Percentiles rank a stretch among this genome's conserved stretches.
Conservation (phyloP, 2,797 vertebrate genomes). For the Anguilla anguilla region DNA sequence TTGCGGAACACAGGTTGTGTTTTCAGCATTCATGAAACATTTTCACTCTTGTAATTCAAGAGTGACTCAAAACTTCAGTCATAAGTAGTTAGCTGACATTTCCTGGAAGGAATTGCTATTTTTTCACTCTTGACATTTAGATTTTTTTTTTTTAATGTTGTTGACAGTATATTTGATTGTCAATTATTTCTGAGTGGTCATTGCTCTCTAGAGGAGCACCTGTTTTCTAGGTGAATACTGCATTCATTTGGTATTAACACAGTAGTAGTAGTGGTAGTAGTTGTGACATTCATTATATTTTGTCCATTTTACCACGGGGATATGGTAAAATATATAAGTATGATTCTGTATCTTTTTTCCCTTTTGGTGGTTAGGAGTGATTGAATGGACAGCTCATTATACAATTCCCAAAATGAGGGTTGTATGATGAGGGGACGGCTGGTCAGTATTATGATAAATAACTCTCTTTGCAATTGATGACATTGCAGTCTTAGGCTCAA, state of each 20-base stretch:
- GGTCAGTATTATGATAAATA: constrained; percentile 2
- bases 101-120: background rate
- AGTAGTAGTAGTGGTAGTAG: too few relatives aligned
- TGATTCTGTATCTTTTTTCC: background rate
- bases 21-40: background rate
- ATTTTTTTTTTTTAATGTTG: background rate
- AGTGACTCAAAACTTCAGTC: background rate
- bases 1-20: background rate
- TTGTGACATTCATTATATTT: background rate
- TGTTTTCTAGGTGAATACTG: background rate
- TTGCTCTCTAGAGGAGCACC: background rate
- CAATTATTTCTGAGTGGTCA: constrained; percentile 5
- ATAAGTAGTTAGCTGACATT: constrained; percentile 4
- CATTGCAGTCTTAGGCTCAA: background rate
- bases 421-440: background rate
- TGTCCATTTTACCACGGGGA: background rate
- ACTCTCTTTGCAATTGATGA: background rate
- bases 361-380: background rate
- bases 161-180: background rate
- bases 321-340: too few relatives aligned
- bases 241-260: too few relatives aligned
- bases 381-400: background rate
- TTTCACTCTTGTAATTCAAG: background rate
- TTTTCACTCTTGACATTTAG: constrained; percentile 6
- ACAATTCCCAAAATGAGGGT: background rate